Conservation (phyloP, 2,113 vertebrate species). For the Brachyhypopomus occidentalis region DNA sequence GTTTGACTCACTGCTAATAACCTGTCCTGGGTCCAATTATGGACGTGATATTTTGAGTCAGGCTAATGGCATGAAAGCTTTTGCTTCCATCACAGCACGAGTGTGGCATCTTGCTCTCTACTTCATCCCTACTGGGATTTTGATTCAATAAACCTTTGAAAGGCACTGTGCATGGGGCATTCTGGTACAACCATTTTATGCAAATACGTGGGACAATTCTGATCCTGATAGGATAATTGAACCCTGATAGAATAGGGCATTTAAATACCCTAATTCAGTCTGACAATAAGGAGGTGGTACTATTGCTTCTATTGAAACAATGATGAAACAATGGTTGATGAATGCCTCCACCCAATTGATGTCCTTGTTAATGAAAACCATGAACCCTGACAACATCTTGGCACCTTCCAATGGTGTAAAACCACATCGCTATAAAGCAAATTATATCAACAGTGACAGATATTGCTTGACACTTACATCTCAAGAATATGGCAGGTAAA, state of each 20-base stretch:
- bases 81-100: neutral
- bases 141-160: neutral
- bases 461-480: neutral
- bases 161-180: neutral
- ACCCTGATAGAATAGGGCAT: conserved; percentile 43
- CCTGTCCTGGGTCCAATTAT: conserved; percentile 31
- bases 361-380: conserved; percentile 11
- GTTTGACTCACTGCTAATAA: conserved; percentile 36
- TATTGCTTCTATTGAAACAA: conserved; percentile 48
- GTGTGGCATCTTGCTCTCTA: neutral
- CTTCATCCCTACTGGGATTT: conserved; percentile 14
- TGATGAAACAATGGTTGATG: conserved; percentile 10
- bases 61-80: conserved; percentile 15
- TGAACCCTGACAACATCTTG: no score
- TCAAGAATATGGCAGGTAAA: neutral
- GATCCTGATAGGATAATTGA: conserved; percentile 25
- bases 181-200: neutral
- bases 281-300: conserved; percentile 3
- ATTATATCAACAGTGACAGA: no score
- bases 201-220: no score
- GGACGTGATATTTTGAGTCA: neutral
- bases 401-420: no score
- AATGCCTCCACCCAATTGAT: conserved; percentile 11
- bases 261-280: conserved; percentile 54
- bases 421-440: no score